Evolutionary conservation across 2,113 vertebrate genomes (phyloP), one percentile per base, ranked within the genome.

Genomic region (Himantopus leucocephalus): DNA sequence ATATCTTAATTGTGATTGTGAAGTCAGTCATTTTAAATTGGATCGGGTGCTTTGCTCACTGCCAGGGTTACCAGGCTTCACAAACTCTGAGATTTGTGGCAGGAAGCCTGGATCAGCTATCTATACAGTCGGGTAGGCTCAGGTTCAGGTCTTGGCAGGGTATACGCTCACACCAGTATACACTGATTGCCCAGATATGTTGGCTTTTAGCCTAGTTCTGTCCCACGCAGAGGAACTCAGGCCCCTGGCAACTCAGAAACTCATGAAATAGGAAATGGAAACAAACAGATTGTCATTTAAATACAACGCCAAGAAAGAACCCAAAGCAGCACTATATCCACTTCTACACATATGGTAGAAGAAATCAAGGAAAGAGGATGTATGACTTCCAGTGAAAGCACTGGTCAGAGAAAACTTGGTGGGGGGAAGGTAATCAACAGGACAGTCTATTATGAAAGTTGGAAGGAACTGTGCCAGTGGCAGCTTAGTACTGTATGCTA

Each of bases 11-110:
- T 89, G 64, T 94, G 72, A 86, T 67, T 88, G 55, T 80, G 56
- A 68, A 85, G n/a, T 74, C 88, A 95, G 67, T 53, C 68, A 78
- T 91, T 93, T 88, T 63, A 90, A 96, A 90, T 39, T 80, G 67
- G 85, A 83, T 27, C 6, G 10, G 15, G 37, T 72, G 37, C 47
- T 50, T 94, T 91, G 19, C 37, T 91, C n/a, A 88, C 29, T 95
- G 63, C 59, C 79, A 91, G 75, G 45, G n/a, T 62, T 96, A 70
- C 45, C 47, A 94, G 32, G 37, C 59, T 94, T 92, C 68, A 53
- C 19, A 70, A 7, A 66, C 45, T 56, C 76, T 35, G 32, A 74
- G 59, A 55, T 76, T 58, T 91, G 76, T 93, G 59, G 48, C 88
- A 83, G 63, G 20, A 74, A 92, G 59, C 71, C 58, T 85, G 75